These are phyloP conservation scores for Apomyelois bistriatella DNA, from an alignment of 2,888 invertebrate genomes.

Conservation along the genomic window DNA sequence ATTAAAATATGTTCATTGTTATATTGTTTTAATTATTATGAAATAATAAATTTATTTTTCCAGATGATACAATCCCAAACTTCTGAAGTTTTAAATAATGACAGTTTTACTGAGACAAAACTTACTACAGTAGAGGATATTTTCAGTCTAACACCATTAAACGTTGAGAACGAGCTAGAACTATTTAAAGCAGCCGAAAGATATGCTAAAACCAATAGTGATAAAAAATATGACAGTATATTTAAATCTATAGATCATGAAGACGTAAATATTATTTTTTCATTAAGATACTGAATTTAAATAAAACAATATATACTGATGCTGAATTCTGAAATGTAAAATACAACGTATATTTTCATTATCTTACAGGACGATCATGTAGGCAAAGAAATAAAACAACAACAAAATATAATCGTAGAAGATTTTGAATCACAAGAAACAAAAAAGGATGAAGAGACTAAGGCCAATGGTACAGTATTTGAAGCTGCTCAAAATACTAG, in stretches of 20 bases:
- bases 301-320: too few species aligned
- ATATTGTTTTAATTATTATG: too few species aligned
- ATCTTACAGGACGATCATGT: too few species aligned
- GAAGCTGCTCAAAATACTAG: too few species aligned
- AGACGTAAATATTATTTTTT: not conserved
- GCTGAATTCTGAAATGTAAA: too few species aligned
- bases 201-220: not conserved
- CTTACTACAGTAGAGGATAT: not conserved
- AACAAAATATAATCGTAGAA: not conserved
- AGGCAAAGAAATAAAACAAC: too few species aligned
- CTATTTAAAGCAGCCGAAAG: conserved; percentile 5
- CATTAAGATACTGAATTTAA: too few species aligned
- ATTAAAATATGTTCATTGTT: too few species aligned
- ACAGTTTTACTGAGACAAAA: not conserved
- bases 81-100: not conserved
- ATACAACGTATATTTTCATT: too few species aligned
- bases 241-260: not conserved
- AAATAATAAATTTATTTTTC: not conserved
- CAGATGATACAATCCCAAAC: conserved; percentile 3
- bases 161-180: not conserved
- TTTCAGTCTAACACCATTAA: not conserved
- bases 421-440: not conserved
- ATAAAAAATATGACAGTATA: not conserved
- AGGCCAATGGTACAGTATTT: not conserved
- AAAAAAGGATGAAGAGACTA: not conserved